phyloP scores from a whole-genome alignment of 1,140 invertebrate genomes.

The Drosophila quadrilineata region DNA sequence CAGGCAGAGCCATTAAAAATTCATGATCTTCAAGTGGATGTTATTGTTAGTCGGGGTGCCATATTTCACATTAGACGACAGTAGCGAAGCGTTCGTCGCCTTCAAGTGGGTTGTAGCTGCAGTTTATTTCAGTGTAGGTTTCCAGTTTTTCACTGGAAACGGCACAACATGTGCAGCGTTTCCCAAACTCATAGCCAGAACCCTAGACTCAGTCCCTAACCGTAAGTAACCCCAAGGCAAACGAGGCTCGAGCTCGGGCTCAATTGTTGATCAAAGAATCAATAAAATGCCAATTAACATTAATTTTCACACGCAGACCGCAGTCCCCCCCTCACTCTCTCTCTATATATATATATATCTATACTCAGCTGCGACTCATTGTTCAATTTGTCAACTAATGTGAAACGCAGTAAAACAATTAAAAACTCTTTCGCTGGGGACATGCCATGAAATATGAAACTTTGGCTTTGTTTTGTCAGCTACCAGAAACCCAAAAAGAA shows the following conservation, averaged over 20 bases:
- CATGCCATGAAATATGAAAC: conserved; percentile 47
- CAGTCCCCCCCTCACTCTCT: neutral
- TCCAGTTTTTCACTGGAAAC: conserved; percentile 4
- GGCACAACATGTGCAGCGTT: conserved; percentile 15
- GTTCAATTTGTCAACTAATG: conserved; percentile 63
- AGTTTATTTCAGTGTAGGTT: no score
- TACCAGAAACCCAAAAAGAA: conserved; percentile 20
- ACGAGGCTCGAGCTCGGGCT: no score
- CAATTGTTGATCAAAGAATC: conserved; percentile 44
- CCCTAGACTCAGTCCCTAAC: neutral
- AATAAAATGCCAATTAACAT: conserved; percentile 60
- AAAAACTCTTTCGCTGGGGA: conserved; percentile 19
- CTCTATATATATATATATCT: neutral
- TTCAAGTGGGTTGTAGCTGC: conserved; percentile 41
- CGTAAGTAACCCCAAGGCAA: no score
- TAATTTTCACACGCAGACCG: conserved; percentile 52
- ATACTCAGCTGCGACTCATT: conserved; percentile 23
- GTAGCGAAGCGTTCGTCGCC: conserved; percentile 48
- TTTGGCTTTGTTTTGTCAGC: conserved; percentile 39
- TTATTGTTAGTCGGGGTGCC: conserved; percentile 49
- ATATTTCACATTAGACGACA: conserved; percentile 48
- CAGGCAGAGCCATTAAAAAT: conserved; percentile 37
- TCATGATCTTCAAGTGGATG: conserved; percentile 53
- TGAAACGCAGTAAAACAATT: conserved; percentile 53
- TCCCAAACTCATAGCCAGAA: conserved; percentile 4